phyloP scores from a whole-genome alignment of 2,888 invertebrate genomes.

The Erebia ligea region DNA sequence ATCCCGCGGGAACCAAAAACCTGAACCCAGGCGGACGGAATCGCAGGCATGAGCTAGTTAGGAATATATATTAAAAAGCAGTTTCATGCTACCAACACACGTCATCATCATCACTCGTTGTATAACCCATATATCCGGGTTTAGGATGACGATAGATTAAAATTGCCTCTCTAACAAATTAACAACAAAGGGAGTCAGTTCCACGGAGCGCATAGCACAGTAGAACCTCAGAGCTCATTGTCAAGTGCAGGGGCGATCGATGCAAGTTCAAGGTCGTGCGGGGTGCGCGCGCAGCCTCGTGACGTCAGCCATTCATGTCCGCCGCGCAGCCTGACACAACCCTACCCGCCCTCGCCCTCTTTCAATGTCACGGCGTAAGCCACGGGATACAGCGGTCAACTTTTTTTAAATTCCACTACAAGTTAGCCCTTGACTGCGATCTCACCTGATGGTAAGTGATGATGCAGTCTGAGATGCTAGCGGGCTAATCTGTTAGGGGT shows the following conservation, averaged over 20 bases:
- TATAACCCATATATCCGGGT: too few relatives aligned
- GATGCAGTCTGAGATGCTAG: too few relatives aligned
- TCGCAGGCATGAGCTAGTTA: too few relatives aligned
- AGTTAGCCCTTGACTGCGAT: too few relatives aligned
- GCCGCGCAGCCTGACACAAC: slow-evolving; percentile 31
- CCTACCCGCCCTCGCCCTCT: slow-evolving; percentile 16
- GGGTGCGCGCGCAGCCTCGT: slow-evolving; percentile 44
- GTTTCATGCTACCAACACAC: too few relatives aligned
- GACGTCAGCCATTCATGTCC: slow-evolving; percentile 50
- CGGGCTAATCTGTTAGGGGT: neutral
- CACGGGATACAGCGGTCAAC: neutral
- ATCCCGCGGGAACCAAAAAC: too few relatives aligned
- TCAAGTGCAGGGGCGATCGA: slow-evolving; percentile 54
- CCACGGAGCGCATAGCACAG: neutral
- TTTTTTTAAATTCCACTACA: too few relatives aligned
- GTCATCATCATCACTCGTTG: too few relatives aligned
- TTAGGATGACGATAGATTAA: too few relatives aligned
- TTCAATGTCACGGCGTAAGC: slow-evolving; percentile 4
- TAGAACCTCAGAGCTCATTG: slow-evolving; percentile 14
- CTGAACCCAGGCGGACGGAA: too few relatives aligned
- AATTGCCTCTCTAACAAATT: neutral
- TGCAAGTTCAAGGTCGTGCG: slow-evolving; percentile 52
- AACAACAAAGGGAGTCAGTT: slow-evolving; percentile 12
- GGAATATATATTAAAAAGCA: too few relatives aligned
- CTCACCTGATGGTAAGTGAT: too few relatives aligned